phyloP scores from a whole-genome alignment of 2,113 vertebrate species.

The Gallinago undulata region DNA sequence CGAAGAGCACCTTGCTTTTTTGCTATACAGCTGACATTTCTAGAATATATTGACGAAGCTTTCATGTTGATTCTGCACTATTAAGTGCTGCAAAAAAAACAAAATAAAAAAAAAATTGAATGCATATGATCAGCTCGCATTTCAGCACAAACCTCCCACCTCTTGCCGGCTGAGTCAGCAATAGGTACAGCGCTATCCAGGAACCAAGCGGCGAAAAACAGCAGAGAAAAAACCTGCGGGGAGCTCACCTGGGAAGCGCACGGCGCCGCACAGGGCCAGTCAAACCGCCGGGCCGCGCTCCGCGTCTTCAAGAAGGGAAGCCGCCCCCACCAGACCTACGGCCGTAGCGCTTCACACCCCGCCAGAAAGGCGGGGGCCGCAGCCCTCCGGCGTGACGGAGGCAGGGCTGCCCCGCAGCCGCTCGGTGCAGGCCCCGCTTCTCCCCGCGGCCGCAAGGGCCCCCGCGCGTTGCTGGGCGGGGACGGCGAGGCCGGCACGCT shows the following conservation, averaged over 20 bases:
- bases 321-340: neutral
- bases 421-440: neutral
- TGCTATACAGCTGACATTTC: neutral
- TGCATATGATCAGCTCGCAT: fast-evolving
- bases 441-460: neutral
- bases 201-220: neutral
- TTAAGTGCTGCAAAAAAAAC: neutral
- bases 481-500: neutral
- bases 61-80: neutral
- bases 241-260: neutral
- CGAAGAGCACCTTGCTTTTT: fast-evolving
- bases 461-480: neutral
- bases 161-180: neutral
- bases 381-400: neutral
- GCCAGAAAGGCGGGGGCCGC: neutral
- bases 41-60: neutral
- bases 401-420: no score
- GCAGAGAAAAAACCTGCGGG: neutral
- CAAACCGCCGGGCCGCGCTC: neutral
- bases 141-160: neutral
- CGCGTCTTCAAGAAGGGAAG: neutral
- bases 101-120: neutral
- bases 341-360: neutral
- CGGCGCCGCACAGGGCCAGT: neutral
- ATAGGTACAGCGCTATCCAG: neutral